Base-by-base conservation (phyloP, 2,797 vertebrate genomes). In the Propithecus perrieri region DNA sequence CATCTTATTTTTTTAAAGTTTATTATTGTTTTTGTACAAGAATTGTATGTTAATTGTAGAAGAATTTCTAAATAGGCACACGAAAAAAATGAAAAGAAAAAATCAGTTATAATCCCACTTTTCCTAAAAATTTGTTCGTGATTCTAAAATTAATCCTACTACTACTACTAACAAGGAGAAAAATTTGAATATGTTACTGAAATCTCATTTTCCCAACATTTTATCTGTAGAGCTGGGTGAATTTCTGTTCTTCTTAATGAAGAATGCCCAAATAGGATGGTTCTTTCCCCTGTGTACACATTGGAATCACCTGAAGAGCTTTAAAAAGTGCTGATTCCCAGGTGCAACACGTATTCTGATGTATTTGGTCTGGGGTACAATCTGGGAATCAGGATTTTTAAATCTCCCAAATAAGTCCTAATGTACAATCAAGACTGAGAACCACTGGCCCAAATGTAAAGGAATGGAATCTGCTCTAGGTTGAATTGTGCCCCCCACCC, bases 101-200 rank as follows among this genome's bases (percentile, higher is more conserved):
- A 41, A 4, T 17, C 41, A 83, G 17, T 13, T 13, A 17, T 67
- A 93, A 41, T 83, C 18, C 28, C 55, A 59, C 11, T 57, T 41
- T 71, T 38, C 17, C 28, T 30, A 13, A 46, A 83, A 89, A 33
- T 72, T 83, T 84, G 63, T 17, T 18, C 15, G 18, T 84, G 30
- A 79, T 79, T 87, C 26, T 95, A 87, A 96, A 92, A 87, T 67
- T 69, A 94, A 79, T 61, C 15, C 79, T 69, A 48, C 46, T 61
- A 50, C n/a, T 65, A 26, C 11, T 48, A 35, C 46, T 8, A 85
- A 89, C 30, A 76, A 76, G 20, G 46, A 91, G 30, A 85, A 72
- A 91, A 63, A 26, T 76, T 72, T 80, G 1, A 61, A 55, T 76
- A 43, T 79, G 24, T 33, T 65, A 67, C 15, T 85, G 41, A 35